These are phyloP conservation scores for Petaurus breviceps DNA, from an alignment of 2,113 vertebrate genomes.

Conservation along the genomic window DNA sequence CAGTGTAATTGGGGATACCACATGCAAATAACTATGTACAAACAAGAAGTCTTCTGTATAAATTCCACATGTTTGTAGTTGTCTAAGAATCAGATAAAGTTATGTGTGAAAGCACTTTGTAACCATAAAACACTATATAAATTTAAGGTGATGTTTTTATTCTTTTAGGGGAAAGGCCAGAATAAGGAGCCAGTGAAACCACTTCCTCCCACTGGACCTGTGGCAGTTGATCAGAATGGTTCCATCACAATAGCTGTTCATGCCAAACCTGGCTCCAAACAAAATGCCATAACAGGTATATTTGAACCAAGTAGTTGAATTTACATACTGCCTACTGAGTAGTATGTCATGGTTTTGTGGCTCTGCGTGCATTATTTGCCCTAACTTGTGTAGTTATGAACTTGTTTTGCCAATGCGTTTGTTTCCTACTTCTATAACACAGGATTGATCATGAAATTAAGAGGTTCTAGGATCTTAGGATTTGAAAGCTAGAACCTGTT, in stretches of 20 bases:
- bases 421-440: not conserved
- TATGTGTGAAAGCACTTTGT: not conserved
- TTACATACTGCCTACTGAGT: not conserved
- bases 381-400: not conserved
- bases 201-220: constrained; percentile 78
- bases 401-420: not conserved
- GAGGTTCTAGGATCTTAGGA: not conserved
- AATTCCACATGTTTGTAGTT: not conserved
- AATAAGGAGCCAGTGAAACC: constrained; percentile 59
- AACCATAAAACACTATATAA: not conserved
- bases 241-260: constrained; percentile 86
- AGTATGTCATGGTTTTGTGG: not conserved
- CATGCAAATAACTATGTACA: not conserved
- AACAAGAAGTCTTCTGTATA: not conserved
- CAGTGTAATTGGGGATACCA: not conserved
- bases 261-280: constrained; percentile 92
- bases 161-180: constrained; percentile 75
- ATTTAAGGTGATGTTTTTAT: constrained; percentile 10
- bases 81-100: not conserved
- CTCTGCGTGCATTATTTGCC: not conserved
- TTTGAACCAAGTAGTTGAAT: not conserved
- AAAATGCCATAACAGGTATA: constrained; percentile 87
- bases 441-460: not conserved
- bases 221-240: constrained; percentile 83
- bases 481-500: not conserved